Conservation (phyloP, 2,113 vertebrate species). For the Eonycteris spelaea region DNA sequence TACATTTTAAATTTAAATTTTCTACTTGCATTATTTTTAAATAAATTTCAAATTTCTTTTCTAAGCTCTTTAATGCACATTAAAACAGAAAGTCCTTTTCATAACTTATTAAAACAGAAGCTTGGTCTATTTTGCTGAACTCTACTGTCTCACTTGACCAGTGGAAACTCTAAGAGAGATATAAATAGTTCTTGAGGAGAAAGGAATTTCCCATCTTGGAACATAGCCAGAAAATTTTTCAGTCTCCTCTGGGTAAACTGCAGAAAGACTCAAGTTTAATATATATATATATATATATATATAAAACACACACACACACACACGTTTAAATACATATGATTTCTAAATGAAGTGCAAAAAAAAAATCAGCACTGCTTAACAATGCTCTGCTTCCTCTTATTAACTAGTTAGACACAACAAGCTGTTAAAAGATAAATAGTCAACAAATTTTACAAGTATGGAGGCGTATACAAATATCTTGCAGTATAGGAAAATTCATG, state of each 20-base stretch:
- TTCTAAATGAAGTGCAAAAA: background rate
- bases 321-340: background rate
- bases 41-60: background rate
- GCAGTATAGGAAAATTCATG: background rate
- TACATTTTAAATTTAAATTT: background rate
- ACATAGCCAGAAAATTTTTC: background rate
- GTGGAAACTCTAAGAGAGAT: constrained; percentile 6
- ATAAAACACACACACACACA: too few species aligned
- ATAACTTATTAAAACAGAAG: background rate
- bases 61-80: background rate
- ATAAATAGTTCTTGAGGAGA: constrained; percentile 53
- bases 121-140: background rate
- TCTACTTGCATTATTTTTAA: background rate
- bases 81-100: background rate
- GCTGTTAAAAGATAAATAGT: background rate
- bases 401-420: background rate
- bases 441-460: background rate
- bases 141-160: background rate
- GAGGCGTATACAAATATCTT: background rate
- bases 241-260: background rate
- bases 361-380: background rate
- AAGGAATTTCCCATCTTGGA: constrained; percentile 43
- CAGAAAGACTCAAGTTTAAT: background rate
- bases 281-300: too few species aligned
- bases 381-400: background rate